Conservation (phyloP, 1,140 invertebrate genomes). For the Drosophila bifasciata region DNA sequence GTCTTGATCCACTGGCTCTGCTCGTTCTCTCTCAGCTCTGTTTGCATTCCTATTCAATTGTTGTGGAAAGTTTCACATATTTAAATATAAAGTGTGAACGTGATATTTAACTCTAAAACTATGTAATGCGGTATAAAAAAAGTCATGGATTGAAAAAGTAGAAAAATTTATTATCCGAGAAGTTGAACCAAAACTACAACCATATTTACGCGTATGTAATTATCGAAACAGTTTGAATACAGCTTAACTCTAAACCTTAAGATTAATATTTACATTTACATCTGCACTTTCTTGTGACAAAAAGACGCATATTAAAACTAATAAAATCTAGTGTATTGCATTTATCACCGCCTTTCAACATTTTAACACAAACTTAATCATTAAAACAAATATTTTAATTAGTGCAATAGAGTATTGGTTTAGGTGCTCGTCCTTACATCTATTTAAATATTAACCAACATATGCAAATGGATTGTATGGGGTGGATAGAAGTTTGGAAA, state of each 20-base stretch:
- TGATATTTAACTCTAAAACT: too few species aligned
- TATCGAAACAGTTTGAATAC: conserved; percentile 37
- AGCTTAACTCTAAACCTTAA: conserved; percentile 35
- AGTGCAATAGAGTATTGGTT: conserved; percentile 28
- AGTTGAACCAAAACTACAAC: conserved; percentile 36
- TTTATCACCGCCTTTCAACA: conserved; percentile 46
- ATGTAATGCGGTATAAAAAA: too few species aligned
- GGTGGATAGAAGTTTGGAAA: conserved; percentile 88
- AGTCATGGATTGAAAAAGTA: not conserved
- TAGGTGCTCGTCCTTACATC: conserved; percentile 13
- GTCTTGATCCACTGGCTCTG: too few species aligned
- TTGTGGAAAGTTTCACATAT: too few species aligned
- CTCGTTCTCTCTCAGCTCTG: too few species aligned
- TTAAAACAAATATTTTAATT: conserved; percentile 38
- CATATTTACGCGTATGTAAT: conserved; percentile 21
- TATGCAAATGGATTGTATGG: conserved; percentile 87
- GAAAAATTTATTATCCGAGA: conserved; percentile 40
- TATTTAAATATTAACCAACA: conserved; percentile 86
- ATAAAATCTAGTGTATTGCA: conserved; percentile 41
- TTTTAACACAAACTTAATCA: conserved; percentile 48
- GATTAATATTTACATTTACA: conserved; percentile 35
- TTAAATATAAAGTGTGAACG: too few species aligned
- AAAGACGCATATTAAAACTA: conserved; percentile 24
- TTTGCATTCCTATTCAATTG: too few species aligned
- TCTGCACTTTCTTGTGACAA: conserved; percentile 38